These are phyloP conservation scores for Periophthalmus modestus DNA, from an alignment of 2,113 vertebrate genomes.

Conservation along the genomic window DNA sequence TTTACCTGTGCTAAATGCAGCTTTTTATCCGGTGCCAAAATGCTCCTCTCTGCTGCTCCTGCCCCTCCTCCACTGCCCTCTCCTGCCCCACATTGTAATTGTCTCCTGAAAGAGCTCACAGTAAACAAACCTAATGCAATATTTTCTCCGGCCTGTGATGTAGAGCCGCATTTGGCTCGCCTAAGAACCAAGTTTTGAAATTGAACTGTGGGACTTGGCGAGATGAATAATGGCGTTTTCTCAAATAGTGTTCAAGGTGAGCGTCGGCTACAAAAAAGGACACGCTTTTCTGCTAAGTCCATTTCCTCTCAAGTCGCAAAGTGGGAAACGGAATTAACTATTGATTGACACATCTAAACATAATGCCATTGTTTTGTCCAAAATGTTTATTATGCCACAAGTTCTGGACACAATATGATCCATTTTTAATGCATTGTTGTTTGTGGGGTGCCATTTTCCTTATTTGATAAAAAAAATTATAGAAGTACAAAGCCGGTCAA, in stretches of 20 bases:
- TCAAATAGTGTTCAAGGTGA: slow-evolving; percentile 67
- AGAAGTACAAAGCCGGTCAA: no score
- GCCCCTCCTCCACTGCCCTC: slow-evolving; percentile 39
- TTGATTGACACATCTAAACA: slow-evolving; percentile 29
- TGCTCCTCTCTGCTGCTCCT: slow-evolving; percentile 34
- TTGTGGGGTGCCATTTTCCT: no score
- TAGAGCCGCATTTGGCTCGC: slow-evolving; percentile 45
- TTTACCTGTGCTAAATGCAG: slow-evolving; percentile 66
- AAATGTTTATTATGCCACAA: neutral
- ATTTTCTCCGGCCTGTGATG: slow-evolving; percentile 60
- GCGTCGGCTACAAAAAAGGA: slow-evolving; percentile 48
- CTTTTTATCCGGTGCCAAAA: slow-evolving; percentile 59
- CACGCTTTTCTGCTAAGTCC: slow-evolving; percentile 30
- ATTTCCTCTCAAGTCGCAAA: slow-evolving; percentile 23
- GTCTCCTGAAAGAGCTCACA: slow-evolving; percentile 57
- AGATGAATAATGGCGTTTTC: slow-evolving; percentile 64
- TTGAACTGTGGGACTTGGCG: slow-evolving; percentile 51
- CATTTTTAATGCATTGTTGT: no score
- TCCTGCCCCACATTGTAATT: slow-evolving; percentile 60
- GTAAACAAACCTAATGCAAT: slow-evolving; percentile 70
- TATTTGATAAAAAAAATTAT: no score
- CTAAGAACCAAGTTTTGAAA: slow-evolving; percentile 47
- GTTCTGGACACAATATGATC: no score
- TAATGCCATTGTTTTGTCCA: slow-evolving; percentile 14
- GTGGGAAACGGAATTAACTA: neutral